These are phyloP conservation scores for Apistogramma diplotaenia DNA, from an alignment of 2,113 vertebrate species.

Conservation along the genomic window DNA sequence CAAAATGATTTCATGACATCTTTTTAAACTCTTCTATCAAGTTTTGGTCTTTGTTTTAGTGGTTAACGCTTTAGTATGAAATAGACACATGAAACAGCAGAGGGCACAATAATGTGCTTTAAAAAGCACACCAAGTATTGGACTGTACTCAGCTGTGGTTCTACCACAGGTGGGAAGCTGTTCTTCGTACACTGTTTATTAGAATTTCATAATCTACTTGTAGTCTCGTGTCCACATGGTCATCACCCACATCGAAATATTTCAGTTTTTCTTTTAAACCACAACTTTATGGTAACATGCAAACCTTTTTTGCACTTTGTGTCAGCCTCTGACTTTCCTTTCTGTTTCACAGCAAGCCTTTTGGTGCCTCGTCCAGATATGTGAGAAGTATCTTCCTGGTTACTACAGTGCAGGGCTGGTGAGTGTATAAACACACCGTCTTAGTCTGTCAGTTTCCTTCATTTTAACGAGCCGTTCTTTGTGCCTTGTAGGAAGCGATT, in stretches of 20 bases:
- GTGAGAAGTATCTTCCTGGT: slow-evolving; percentile 89
- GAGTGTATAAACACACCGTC: slow-evolving; percentile 49
- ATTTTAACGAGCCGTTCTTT: neutral
- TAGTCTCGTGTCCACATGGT: neutral
- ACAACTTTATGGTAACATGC: neutral
- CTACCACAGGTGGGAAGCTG: neutral
- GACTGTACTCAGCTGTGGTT: accelerated
- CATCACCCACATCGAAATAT: neutral
- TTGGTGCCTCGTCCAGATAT: slow-evolving; percentile 94
- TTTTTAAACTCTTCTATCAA: neutral
- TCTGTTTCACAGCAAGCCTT: slow-evolving; percentile 85
- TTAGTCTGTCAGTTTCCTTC: neutral
- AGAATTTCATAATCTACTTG: neutral
- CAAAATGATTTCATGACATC: neutral
- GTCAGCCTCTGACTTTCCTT: neutral
- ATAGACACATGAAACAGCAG: neutral
- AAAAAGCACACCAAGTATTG: accelerated
- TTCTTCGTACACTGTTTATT: neutral
- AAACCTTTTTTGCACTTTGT: neutral
- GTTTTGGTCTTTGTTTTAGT: neutral
- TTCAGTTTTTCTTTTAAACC: neutral
- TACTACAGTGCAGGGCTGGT: slow-evolving; percentile 94
- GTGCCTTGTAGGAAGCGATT: slow-evolving; percentile 82
- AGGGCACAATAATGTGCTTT: neutral
- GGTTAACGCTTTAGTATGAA: neutral